A percentile compares a stretch with the other conserved stretches of the same genome.
These are phyloP conservation scores for Eurystomus glaucurus DNA, from an alignment of 2,797 vertebrate species.

Conservation along the genomic window DNA sequence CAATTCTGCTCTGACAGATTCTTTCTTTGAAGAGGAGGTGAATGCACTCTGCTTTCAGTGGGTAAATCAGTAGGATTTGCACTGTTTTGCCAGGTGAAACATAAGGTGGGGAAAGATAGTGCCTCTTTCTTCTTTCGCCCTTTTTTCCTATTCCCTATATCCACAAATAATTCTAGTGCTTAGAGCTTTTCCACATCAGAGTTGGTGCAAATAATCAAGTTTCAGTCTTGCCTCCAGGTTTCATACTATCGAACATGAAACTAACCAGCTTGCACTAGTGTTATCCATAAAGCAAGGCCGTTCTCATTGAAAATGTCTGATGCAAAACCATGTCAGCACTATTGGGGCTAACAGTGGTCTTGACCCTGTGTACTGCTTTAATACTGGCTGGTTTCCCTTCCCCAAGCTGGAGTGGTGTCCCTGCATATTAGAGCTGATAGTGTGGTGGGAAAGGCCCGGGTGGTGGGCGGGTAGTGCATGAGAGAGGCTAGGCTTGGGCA, in stretches of 20 bases:
- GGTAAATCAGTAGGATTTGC: background rate
- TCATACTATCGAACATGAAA: background rate
- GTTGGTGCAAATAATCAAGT: background rate
- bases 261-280: background rate
- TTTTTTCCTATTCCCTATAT: background rate
- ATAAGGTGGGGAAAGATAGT: background rate
- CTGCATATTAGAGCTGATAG: background rate
- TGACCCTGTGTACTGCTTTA: background rate
- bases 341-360: background rate
- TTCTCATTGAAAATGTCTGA: background rate
- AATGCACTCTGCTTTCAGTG: background rate
- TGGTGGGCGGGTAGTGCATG: background rate
- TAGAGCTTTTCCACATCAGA: background rate
- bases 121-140: rapidly evolving
- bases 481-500: background rate
- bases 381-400: background rate
- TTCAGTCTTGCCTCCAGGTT: background rate
- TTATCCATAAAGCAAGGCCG: background rate
- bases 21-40: background rate
- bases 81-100: background rate
- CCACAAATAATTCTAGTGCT: background rate
- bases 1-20: background rate
- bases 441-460: rapidly evolving
- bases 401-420: background rate
- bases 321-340: background rate